Base-by-base conservation (phyloP, 2,797 vertebrate genomes). In the Chiloscyllium punctatum region DNA sequence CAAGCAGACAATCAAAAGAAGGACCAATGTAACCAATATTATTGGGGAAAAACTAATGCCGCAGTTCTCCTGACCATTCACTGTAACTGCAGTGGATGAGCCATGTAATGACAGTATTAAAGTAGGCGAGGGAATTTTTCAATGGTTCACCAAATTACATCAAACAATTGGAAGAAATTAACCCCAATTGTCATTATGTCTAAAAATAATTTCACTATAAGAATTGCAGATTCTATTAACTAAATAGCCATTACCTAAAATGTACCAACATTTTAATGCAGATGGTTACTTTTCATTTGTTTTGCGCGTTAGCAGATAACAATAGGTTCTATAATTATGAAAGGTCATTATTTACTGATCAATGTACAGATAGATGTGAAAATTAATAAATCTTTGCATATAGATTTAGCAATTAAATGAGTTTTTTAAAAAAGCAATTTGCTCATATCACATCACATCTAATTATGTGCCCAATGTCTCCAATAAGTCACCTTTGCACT, bases 281-380 rank as follows among this genome's bases (percentile, higher is more conserved):
- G 91, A n/a, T 74, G 96, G 95, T 88, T 27, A 11, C 9, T 79
- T 79, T 84, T 53, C 37, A 68, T 42, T 13, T 69, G 53, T 25
- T 15, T 25, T 42, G n/a, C 21, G 27, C 11, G 21, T 71, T 42
- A 30, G 1, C 16, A 51, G 37, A 27, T 37, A 66, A 95, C 25
- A 7, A n/a, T 68, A 88, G 13, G 8, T 9, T 53, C 74, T 97
- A 11, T 15, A 96, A 96, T 96, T 71, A 96, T 3, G 96, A 66
- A 96, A 96, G 25, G 57, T 91, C 21, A 91, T 30, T 57, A 82
- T 33, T 33, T 62, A 62, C 87, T 91, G 33, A 91, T 91, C 57
- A n/a, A 33, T 11, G 33, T 90, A n/a, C 57, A 62, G 16, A 18
- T 62, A 62, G 57, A 91, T 91, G 66, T 13, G 27, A 90, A 84